Conservation (phyloP, 2,888 invertebrate genomes). For the Tenthredo livida region DNA sequence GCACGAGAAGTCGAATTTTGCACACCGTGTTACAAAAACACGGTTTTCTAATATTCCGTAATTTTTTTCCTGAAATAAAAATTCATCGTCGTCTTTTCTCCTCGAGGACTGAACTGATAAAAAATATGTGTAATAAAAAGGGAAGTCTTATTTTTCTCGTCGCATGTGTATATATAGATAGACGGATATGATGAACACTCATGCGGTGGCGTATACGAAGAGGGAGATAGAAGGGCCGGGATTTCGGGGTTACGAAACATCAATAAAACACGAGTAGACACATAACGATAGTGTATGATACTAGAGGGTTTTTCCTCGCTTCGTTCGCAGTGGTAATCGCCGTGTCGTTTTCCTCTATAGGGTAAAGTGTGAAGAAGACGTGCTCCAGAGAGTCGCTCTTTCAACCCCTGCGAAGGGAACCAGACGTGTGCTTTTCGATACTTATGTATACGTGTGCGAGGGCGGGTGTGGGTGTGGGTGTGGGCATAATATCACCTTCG, state of each 20-base stretch:
- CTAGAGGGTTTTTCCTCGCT: neutral
- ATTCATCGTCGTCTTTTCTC: neutral
- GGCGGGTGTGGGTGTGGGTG: neutral
- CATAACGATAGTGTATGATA: constrained; percentile 19
- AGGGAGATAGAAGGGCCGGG: neutral
- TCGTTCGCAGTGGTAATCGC: neutral
- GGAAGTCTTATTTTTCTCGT: neutral
- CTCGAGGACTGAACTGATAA: too few relatives aligned
- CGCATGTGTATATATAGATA: too few relatives aligned
- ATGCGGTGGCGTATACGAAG: neutral
- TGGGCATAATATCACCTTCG: neutral
- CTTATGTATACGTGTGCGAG: neutral
- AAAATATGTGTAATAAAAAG: too few relatives aligned
- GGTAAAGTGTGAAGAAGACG: constrained; percentile 40
- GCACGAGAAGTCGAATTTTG: too few relatives aligned
- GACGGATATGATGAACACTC: neutral
- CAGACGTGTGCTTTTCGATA: neutral
- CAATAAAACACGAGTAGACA: neutral
- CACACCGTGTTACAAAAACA: too few relatives aligned
- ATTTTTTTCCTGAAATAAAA: neutral
- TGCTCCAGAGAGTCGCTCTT: constrained; percentile 10
- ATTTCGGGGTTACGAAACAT: constrained; percentile 3
- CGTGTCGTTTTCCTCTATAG: neutral
- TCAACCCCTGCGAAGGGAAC: neutral
- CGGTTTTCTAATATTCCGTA: too few relatives aligned